These are phyloP conservation scores for Drosophila sp. DNA, from an alignment of 1,140 invertebrate species.

Conservation along the genomic window DNA sequence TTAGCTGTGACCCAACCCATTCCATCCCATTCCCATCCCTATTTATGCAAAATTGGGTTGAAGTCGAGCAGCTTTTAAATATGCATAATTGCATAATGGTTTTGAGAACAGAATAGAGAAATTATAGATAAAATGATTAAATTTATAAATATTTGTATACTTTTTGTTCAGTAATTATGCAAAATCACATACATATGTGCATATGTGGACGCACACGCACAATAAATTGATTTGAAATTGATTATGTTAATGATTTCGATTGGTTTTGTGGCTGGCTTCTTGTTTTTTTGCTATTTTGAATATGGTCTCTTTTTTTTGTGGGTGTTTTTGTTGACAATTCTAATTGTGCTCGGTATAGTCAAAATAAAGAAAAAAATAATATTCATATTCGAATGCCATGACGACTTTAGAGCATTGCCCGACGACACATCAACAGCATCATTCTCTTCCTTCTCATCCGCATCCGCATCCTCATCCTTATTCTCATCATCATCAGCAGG, in stretches of 20 bases:
- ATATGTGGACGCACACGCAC: slow-evolving; percentile 10
- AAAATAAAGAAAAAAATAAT: not conserved
- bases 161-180: slow-evolving; percentile 10
- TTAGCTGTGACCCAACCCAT: not conserved
- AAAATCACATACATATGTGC: slow-evolving; percentile 21
- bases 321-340: not conserved
- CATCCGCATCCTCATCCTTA: too few relatives aligned
- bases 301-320: slow-evolving; percentile 30
- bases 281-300: slow-evolving; percentile 8
- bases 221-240: slow-evolving; percentile 57
- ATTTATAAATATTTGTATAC: slow-evolving; percentile 17
- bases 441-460: too few relatives aligned
- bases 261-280: slow-evolving; percentile 19
- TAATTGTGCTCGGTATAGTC: not conserved
- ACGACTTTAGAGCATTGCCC: slow-evolving; percentile 2
- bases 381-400: not conserved
- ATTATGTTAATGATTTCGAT: slow-evolving; percentile 49
- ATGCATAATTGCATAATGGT: not conserved
- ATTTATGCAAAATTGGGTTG: not conserved
- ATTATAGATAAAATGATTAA: slow-evolving; percentile 4
- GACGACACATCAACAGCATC: not conserved
- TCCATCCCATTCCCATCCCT: too few relatives aligned
- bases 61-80: not conserved
- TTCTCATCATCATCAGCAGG: not conserved
- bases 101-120: not conserved